Percentiles rank a stretch among this genome's conserved stretches.
Evolutionary conservation across 1,140 invertebrate genomes (phyloP).

Genomic region (Procambarus clarkii): DNA sequence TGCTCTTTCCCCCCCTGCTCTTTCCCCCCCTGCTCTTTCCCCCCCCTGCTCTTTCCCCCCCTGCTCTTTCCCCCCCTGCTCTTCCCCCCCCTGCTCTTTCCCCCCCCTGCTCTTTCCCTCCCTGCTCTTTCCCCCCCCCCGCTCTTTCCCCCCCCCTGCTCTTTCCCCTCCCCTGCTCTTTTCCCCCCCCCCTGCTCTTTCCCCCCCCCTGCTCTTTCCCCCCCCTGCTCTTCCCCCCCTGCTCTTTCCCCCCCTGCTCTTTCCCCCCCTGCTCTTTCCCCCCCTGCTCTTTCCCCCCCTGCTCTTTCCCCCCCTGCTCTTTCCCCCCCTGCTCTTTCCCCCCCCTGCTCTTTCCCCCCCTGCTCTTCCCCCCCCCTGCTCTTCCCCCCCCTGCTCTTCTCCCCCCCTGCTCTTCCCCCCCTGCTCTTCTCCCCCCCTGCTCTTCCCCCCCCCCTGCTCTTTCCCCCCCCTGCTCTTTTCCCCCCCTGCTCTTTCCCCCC

Average conservation of each 20-base stretch:
- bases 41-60: slow-evolving; percentile 1
- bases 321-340: not conserved
- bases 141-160: too few relatives aligned
- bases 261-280: not conserved
- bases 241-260: too few relatives aligned
- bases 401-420: too few relatives aligned
- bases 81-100: too few relatives aligned
- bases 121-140: not conserved
- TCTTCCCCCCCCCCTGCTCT: too few relatives aligned
- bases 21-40: not conserved
- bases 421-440: too few relatives aligned
- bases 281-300: not conserved
- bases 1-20: not conserved
- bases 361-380: too few relatives aligned
- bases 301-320: not conserved
- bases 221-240: too few relatives aligned
- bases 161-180: too few relatives aligned
- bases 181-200: too few relatives aligned
- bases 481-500: not conserved
- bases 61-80: too few relatives aligned
- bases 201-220: not conserved
- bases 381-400: too few relatives aligned
- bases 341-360: not conserved
- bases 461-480: not conserved
- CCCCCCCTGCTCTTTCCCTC: not conserved